Evolutionary conservation across 1,140 invertebrate genomes (phyloP).

Genomic region (Scaptomyza graminum): DNA sequence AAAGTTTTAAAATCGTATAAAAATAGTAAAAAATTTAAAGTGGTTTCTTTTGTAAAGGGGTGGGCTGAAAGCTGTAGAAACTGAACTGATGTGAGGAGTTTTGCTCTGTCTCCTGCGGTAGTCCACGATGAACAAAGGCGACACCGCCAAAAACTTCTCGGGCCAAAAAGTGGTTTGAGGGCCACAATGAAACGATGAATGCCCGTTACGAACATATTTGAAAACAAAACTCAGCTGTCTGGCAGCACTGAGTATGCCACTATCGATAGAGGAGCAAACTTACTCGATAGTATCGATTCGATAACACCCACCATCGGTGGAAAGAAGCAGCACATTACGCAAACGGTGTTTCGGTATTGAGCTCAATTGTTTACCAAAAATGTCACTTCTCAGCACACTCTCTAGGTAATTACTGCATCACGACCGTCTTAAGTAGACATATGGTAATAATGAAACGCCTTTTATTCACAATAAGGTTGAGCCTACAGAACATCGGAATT

Average conservation of each 20-base stretch:
- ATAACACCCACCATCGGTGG: background rate
- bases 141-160: too few species aligned
- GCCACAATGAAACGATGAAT: too few species aligned
- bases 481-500: constrained; percentile 33
- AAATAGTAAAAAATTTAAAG: constrained; percentile 71
- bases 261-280: constrained; percentile 2
- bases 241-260: background rate
- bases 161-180: too few species aligned
- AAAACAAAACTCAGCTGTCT: background rate
- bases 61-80: too few species aligned
- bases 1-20: constrained; percentile 84
- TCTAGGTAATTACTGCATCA: constrained; percentile 36
- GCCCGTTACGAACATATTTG: too few species aligned
- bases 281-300: constrained; percentile 6
- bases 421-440: background rate
- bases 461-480: constrained; percentile 37
- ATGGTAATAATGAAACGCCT: background rate
- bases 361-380: constrained; percentile 56
- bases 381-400: constrained; percentile 58
- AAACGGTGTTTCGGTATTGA: constrained; percentile 24
- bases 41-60: constrained; percentile 4
- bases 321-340: constrained; percentile 47
- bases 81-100: too few species aligned
- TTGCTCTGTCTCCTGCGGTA: too few species aligned
- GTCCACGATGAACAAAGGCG: too few species aligned